Base-by-base conservation (phyloP, 1,140 invertebrate species). In the Pissodes strobi region DNA sequence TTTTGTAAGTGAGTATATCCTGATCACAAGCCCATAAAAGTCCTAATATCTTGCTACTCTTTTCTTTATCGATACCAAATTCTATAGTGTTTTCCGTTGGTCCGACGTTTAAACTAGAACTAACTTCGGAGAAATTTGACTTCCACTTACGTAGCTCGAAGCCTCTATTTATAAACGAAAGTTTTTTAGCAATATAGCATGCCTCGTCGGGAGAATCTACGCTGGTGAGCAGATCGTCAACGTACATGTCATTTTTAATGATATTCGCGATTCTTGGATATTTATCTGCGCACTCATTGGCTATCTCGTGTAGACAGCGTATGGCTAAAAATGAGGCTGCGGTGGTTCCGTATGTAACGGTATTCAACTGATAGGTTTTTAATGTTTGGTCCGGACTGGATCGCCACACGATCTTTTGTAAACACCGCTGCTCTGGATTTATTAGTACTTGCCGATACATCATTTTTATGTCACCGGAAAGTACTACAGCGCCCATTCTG, bases 121-220 rank as follows among this genome's bases (percentile, higher is more conserved):
- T 41, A 8, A 41, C 39, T 10, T 15, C 18, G 8, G n/a, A 2
- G 15, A 12, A 2, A 12, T 79, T 79, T 0, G 72, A 72, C 1
- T 49, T 55, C 78, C 79, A 81, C 73, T 81, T 80, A 39, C 73
- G 66, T 12, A 80, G 53, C 37, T 72, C 10, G 53, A 82, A 77
- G 21, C 53, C 37, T 0, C 17, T 46, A 37, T 41, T 19, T 23
- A 10, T 12, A 22, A 66, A 45, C 10, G 21, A 4, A 45, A 9
- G 15, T 46, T 18, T 62, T 64, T 69, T 71, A 9, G 12, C 15
- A 13, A 65, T 15, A 25, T 25, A 4, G 10, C 34, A 22, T 6
- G 75, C 74, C 12, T 67, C 27, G 21, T 71, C 57, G 0, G 63
- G 8, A 5, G n/a, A 39, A 34, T 72, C 37, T 13, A 68, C 68